phyloP scores from a whole-genome alignment of 2,888 invertebrate genomes.

The Liodrosophila aerea region DNA sequence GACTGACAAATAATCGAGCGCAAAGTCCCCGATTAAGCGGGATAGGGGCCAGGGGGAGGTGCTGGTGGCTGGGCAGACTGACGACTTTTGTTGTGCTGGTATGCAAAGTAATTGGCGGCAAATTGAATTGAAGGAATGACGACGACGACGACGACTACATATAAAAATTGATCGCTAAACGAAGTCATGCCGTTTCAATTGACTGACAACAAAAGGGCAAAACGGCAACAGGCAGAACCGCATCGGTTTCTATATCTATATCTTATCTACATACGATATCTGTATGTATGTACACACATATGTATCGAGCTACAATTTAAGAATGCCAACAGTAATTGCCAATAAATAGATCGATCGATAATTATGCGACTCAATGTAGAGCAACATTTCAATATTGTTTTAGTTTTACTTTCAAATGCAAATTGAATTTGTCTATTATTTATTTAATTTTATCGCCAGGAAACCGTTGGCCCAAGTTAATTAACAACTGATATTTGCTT shows the following conservation, averaged over 20 bases:
- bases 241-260: slow-evolving; percentile 21
- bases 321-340: slow-evolving; percentile 37
- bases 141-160: slow-evolving; percentile 28
- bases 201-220: slow-evolving; percentile 47
- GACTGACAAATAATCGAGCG: slow-evolving; percentile 26
- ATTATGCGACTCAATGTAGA: slow-evolving; percentile 25
- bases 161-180: slow-evolving; percentile 74
- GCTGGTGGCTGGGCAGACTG: neutral
- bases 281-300: slow-evolving; percentile 6
- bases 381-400: slow-evolving; percentile 26
- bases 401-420: slow-evolving; percentile 36
- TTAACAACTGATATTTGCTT: slow-evolving; percentile 56
- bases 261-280: slow-evolving; percentile 31
- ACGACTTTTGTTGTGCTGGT: slow-evolving; percentile 29
- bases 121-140: slow-evolving; percentile 68
- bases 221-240: slow-evolving; percentile 19
- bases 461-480: slow-evolving; percentile 37
- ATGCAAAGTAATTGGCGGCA: slow-evolving; percentile 74
- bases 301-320: slow-evolving; percentile 10
- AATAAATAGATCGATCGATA: slow-evolving; percentile 44
- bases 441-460: slow-evolving; percentile 45
- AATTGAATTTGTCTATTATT: slow-evolving; percentile 28
- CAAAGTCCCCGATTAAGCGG: slow-evolving; percentile 37
- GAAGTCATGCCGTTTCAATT: slow-evolving; percentile 80
- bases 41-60: neutral